phyloP scores from a whole-genome alignment of 2,113 vertebrate species.

The Tautogolabrus adspersus region DNA sequence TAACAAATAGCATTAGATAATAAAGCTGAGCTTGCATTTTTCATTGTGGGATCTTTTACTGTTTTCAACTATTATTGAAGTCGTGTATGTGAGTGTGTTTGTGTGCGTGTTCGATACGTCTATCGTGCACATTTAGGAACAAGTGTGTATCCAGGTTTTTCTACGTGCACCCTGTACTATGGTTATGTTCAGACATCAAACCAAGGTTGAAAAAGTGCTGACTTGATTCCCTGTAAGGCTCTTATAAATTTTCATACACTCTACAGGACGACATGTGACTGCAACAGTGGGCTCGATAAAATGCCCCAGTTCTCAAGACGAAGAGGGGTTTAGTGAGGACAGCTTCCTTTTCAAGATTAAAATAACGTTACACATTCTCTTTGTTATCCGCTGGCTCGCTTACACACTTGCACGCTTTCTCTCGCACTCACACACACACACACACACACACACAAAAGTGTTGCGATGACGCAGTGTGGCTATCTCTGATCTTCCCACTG shows the following conservation, averaged over 20 bases:
- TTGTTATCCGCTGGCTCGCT: conserved; percentile 6
- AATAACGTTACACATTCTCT: conserved; percentile 23
- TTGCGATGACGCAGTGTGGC: neutral
- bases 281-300: conserved; percentile 7
- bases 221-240: conserved; percentile 26
- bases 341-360: conserved; percentile 24
- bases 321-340: conserved; percentile 10
- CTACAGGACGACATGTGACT: conserved; percentile 24
- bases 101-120: neutral
- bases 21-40: conserved; percentile 72
- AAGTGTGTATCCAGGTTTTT: neutral
- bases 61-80: conserved; percentile 13
- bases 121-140: neutral
- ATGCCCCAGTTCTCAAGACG: conserved; percentile 25
- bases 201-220: conserved; percentile 53
- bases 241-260: conserved; percentile 65
- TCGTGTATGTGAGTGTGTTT: conserved; percentile 6
- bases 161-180: neutral
- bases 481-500: conserved; percentile 48
- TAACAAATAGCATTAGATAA: conserved; percentile 72
- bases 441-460: neutral
- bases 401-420: neutral
- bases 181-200: conserved; percentile 52
- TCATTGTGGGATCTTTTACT: conserved; percentile 42
- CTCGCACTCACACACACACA: neutral